A percentile compares a stretch with the other conserved stretches of the same genome.
phyloP scores from a whole-genome alignment of 2,888 invertebrate genomes.

The Hypomecis punctinalis region DNA sequence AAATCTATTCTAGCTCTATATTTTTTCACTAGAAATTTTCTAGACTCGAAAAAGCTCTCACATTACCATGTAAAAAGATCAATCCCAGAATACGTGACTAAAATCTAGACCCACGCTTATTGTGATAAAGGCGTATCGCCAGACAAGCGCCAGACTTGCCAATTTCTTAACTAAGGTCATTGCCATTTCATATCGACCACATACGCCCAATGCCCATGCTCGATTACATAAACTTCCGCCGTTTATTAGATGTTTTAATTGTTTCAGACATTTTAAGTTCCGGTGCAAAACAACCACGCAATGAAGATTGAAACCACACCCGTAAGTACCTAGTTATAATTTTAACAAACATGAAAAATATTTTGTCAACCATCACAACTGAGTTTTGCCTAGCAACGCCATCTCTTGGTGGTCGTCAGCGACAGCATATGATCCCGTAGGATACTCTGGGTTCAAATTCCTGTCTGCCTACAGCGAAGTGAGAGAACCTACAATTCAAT shows the following conservation, averaged over 20 bases:
- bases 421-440: constrained; percentile 46
- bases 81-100: constrained; percentile 33
- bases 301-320: constrained; percentile 74
- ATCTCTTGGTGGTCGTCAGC: constrained; percentile 55
- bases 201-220: constrained; percentile 39
- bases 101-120: constrained; percentile 29
- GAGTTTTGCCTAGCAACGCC: constrained; percentile 59
- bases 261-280: constrained; percentile 70
- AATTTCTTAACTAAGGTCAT: constrained; percentile 52
- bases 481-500: neutral
- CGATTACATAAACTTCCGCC: constrained; percentile 11
- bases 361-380: constrained; percentile 57
- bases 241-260: constrained; percentile 42
- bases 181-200: constrained; percentile 50
- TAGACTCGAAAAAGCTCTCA: constrained; percentile 11
- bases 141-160: constrained; percentile 47
- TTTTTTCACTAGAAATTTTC: constrained; percentile 2
- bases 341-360: constrained; percentile 25
- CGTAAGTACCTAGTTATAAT: constrained; percentile 67
- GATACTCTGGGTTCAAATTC: constrained; percentile 32
- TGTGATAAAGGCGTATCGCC: constrained; percentile 39
- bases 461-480: neutral
- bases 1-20: neutral
- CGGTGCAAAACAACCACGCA: constrained; percentile 54
- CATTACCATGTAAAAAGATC: constrained; percentile 25